A percentile compares a stretch with the other conserved stretches of the same genome.
Evolutionary conservation across 2,113 vertebrate species (phyloP).

Genomic region (Cepphus grylle): DNA sequence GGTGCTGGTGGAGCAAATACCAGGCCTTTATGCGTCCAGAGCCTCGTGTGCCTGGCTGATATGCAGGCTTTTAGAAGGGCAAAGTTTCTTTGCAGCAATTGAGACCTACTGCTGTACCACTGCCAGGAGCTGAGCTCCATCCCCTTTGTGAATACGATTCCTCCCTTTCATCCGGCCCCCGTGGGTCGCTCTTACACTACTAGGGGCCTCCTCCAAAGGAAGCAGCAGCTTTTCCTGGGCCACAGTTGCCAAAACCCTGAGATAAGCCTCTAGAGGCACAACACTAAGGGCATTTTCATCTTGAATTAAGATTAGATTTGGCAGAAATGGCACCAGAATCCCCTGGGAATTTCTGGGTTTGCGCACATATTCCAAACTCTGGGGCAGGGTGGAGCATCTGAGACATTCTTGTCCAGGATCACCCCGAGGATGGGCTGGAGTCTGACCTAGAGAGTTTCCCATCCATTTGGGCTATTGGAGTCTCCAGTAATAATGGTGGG

Average conservation of each 20-base stretch:
- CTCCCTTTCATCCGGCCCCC: not conserved
- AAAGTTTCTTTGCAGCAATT: not conserved
- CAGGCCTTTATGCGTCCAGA: not conserved
- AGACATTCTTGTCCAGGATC: not conserved
- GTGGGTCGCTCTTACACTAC: accelerated
- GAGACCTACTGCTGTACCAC: not conserved
- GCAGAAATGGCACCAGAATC: not conserved
- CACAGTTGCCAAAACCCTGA: not conserved
- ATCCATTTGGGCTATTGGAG: not conserved
- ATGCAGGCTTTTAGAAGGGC: not conserved
- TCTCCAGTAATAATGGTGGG: not conserved
- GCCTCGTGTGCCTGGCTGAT: not conserved
- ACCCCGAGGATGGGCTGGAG: not conserved
- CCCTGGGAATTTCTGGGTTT: not conserved
- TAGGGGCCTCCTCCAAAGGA: not conserved
- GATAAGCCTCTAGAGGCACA: not conserved
- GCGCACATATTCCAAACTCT: accelerated
- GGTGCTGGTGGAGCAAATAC: not conserved
- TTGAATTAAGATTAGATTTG: not conserved
- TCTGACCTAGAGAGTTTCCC: not conserved
- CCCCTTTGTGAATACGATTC: not conserved
- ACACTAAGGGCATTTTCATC: not conserved
- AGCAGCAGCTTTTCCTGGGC: not conserved
- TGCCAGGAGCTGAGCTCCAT: not conserved
- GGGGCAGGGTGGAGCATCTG: not conserved